Evolutionary conservation across 2,797 vertebrate species (phyloP).

Genomic region (Oreochromis grahami): DNA sequence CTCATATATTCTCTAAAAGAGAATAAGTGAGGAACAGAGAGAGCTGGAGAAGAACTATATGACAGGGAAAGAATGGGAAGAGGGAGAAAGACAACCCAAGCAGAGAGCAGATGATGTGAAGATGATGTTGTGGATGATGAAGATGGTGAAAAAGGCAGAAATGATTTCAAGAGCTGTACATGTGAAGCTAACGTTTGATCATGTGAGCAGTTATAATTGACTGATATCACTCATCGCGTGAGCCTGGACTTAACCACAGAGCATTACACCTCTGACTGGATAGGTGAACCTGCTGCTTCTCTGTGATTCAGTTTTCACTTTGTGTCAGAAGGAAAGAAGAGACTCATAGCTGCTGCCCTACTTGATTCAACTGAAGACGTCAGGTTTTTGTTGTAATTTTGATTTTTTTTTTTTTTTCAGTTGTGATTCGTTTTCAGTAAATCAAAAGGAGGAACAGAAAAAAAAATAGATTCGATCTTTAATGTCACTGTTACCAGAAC

Average conservation of each 20-base stretch:
- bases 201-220: neutral
- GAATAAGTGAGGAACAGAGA: too few species aligned
- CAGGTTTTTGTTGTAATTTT: neutral
- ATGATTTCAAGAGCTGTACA: too few species aligned
- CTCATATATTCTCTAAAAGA: too few species aligned
- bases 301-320: neutral
- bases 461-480: neutral
- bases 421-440: neutral
- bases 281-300: neutral
- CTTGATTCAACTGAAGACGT: fast-evolving
- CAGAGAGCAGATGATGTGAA: too few species aligned
- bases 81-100: too few species aligned
- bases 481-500: neutral
- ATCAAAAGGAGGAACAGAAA: neutral
- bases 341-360: neutral
- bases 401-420: neutral
- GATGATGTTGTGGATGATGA: too few species aligned
- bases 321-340: neutral
- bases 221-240: fast-evolving
- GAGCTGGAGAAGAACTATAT: too few species aligned
- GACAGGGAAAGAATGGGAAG: too few species aligned
- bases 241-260: neutral
- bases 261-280: neutral
- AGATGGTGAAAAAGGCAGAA: too few species aligned
- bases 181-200: neutral